Evolutionary conservation across 2,797 vertebrate genomes (phyloP).

Genomic region (Ibycter americanus): DNA sequence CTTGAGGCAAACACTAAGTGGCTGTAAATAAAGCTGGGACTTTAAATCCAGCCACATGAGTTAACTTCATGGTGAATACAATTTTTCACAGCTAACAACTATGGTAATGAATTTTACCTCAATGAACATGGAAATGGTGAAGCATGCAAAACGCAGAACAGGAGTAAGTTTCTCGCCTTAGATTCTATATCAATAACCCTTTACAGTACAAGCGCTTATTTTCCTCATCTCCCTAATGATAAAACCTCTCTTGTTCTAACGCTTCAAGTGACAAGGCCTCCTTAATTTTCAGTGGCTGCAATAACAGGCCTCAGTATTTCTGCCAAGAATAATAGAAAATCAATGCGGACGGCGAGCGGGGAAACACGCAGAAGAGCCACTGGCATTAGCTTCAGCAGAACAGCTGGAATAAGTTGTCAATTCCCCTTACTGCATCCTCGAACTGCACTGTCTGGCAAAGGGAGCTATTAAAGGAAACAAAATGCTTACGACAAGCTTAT

Average conservation of each 20-base stretch:
- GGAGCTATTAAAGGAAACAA: neutral
- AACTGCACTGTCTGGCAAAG: neutral
- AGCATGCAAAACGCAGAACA: neutral
- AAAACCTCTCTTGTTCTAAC: neutral
- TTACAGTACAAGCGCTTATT: neutral
- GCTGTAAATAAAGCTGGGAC: neutral
- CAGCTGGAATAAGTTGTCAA: constrained; percentile 35
- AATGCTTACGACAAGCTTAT: neutral
- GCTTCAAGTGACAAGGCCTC: neutral
- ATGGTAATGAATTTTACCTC: constrained; percentile 18
- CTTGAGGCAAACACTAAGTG: neutral
- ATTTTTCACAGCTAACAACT: constrained; percentile 40
- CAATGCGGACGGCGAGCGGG: neutral
- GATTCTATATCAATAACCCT: neutral
- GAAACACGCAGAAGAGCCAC: neutral
- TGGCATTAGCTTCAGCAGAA: constrained; percentile 15
- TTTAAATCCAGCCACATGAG: neutral
- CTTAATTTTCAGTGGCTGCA: neutral
- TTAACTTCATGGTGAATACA: neutral
- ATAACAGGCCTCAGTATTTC: neutral
- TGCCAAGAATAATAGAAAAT: constrained; percentile 43
- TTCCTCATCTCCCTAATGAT: neutral
- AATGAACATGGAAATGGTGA: neutral
- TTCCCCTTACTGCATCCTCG: neutral
- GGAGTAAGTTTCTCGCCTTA: neutral